Evolutionary conservation across 2,888 invertebrate genomes (phyloP), one percentile per base, ranked within the genome.

Genomic region (Leucophora obtusa): DNA sequence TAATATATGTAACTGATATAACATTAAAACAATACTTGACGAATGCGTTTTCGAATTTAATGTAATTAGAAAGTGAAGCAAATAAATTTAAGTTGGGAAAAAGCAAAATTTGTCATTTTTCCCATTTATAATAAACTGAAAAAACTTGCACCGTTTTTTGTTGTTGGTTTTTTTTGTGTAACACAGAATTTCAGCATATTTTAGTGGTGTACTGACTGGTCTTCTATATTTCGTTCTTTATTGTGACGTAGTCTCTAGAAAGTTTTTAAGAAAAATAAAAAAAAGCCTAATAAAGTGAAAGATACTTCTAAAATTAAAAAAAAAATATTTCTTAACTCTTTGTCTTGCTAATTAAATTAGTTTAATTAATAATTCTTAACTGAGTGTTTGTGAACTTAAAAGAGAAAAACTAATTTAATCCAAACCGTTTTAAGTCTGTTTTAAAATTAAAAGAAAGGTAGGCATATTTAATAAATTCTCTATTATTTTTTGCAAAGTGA

Each of bases 271-370:
- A 60, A 66, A 18, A 53, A 51, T 21, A 59, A 24, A 43, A 18
- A 35, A 50, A 66, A 28, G 5, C 15, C 0, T 11, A 50, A 7
- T 47, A 50, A 63, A 73, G n/a, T n/a, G 2, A 35, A 66, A 65
- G 62, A 66, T 28, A 50, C 43, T 56, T 51, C 47, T n/a, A 59
- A 28, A 15, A 15, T 58, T 33, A 33, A 15, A 58, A 6, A 58
- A 54, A 21, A 11, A 18, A n/a, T n/a, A 62, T 66, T 60, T 65
- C 5, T 35, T 38, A 62, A 56, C 33, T 58, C n/a, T 62, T 33
- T 51, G 33, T 33, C 56, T 17, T 15, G 70, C 81, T 81, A 81
- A 81, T 81, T 81, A 33, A 81, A 78, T 81, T 81, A 81, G 73
- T 18, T 58, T 58, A 33, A 47, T 53, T 59, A 15, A 14, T 56